Percentiles rank a stretch among this genome's conserved stretches.
Evolutionary conservation across 2,113 vertebrate species (phyloP).

Genomic region (Alaudala cheleensis): DNA sequence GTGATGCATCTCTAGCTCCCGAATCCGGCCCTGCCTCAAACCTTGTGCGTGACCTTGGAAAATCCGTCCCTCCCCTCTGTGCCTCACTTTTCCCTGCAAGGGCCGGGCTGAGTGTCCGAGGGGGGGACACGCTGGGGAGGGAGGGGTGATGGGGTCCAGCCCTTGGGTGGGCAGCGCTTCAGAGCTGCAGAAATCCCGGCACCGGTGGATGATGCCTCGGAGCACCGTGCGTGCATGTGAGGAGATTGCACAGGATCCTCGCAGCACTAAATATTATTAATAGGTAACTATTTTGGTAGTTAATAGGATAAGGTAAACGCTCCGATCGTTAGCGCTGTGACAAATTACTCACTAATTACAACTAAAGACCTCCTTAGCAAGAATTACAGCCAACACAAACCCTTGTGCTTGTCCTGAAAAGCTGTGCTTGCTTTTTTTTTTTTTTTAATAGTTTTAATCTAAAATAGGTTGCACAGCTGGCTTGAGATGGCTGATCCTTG

Average conservation of each 20-base stretch:
- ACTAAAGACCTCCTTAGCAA: constrained; percentile 34
- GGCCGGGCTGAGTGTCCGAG: not conserved
- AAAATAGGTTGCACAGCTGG: not conserved
- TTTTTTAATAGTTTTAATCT: not conserved
- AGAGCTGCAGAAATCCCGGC: not conserved
- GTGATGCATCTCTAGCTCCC: not conserved
- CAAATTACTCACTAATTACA: constrained; percentile 43
- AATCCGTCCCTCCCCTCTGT: not conserved
- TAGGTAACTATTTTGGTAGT: constrained; percentile 36
- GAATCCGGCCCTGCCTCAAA: not conserved
- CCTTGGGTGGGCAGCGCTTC: not conserved
- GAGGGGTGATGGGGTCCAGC: not conserved
- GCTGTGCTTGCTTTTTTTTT: not conserved
- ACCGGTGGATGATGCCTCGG: not conserved
- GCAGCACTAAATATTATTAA: constrained; percentile 9
- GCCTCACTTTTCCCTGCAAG: not conserved
- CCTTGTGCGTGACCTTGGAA: constrained; percentile 51
- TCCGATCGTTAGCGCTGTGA: not conserved
- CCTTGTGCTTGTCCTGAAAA: not conserved
- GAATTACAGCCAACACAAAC: not conserved
- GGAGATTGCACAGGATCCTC: not conserved
- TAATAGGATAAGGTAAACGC: constrained; percentile 12
- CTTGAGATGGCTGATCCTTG: not conserved
- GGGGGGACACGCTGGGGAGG: not conserved
- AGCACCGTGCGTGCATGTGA: not conserved